Percentiles rank a stretch among this genome's conserved stretches.
These are phyloP conservation scores for Crotalus viridis DNA, from an alignment of 2,113 vertebrate species.

Conservation along the genomic window DNA sequence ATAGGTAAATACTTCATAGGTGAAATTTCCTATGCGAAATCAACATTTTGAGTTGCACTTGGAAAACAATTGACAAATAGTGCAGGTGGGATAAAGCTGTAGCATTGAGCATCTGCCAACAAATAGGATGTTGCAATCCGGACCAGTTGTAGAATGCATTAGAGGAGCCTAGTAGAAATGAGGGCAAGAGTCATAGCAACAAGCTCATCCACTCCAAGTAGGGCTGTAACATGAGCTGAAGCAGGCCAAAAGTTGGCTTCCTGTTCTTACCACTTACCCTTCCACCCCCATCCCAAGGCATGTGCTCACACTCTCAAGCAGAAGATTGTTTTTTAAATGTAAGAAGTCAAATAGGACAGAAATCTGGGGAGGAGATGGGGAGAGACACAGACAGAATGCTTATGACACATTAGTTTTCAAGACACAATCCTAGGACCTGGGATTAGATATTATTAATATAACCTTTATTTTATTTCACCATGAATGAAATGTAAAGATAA, in stretches of 20 bases:
- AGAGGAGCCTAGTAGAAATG: background rate
- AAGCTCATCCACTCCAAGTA: background rate
- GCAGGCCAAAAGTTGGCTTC: background rate
- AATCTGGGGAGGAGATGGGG: background rate
- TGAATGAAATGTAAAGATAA: background rate
- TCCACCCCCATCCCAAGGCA: background rate
- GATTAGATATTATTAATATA: background rate
- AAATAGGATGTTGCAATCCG: background rate
- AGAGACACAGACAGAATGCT: background rate
- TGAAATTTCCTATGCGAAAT: background rate
- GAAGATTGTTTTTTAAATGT: background rate
- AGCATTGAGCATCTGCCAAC: background rate
- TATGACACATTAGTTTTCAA: background rate
- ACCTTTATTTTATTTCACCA: background rate
- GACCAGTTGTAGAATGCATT: background rate
- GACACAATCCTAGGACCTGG: background rate
- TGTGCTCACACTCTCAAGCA: background rate
- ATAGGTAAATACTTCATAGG: no score
- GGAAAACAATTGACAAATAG: background rate
- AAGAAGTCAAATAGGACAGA: background rate
- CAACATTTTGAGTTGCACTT: background rate
- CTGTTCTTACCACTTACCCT: background rate
- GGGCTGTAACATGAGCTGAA: background rate
- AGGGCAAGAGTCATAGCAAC: no score
- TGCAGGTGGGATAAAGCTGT: background rate